Evolutionary conservation across 1,140 invertebrate species (phyloP), one percentile per base, ranked within the genome.

Genomic region (Homalodisca vitripennis): DNA sequence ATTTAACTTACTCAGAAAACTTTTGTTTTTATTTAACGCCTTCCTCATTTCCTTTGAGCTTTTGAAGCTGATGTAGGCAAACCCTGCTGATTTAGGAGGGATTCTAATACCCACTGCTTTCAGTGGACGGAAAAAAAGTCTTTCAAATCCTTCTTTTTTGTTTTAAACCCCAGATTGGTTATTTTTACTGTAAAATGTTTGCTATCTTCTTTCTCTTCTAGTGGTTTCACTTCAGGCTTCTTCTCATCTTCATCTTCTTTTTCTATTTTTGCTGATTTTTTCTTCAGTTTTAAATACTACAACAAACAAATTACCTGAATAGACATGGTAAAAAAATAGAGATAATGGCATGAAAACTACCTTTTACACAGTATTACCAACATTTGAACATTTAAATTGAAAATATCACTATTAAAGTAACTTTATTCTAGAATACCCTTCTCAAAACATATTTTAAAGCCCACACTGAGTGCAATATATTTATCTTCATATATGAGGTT

Each of bases 31-130:
- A 31, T 84, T 81, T 70, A 98, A 80, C 3, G 92, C 95, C 76
- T 93, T 88, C 29, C 89, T 90, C 76, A 93, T 83, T 70, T 92
- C 89, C 71, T 88, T 88, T 75, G 95, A 90, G 1, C 87, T 90
- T 79, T 89, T 88, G 75, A 98, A 98, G 3, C 93, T 92, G 57
- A 95, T 89, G 84, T 91, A 98, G 31, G 93, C 95, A 72, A 97
- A 90, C n/a, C 92, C 92, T 76, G 89, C 87, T 3, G 90, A 80
- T 75, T 90, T 90, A 71, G 80, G 83, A 0, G 94, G 92, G 31
- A 95, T 79, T 71, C 93, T 84, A 68, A 98, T 88, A 27, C 91
- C 91, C 75, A 86, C 89, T 22, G 90, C 83, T 73, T 89, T 88
- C 10, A 94, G 74, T 0, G 93, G 92, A 72, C 87, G 85, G 69